Base-by-base conservation (phyloP, 2,797 vertebrate species). In the Numenius phaeopus region DNA sequence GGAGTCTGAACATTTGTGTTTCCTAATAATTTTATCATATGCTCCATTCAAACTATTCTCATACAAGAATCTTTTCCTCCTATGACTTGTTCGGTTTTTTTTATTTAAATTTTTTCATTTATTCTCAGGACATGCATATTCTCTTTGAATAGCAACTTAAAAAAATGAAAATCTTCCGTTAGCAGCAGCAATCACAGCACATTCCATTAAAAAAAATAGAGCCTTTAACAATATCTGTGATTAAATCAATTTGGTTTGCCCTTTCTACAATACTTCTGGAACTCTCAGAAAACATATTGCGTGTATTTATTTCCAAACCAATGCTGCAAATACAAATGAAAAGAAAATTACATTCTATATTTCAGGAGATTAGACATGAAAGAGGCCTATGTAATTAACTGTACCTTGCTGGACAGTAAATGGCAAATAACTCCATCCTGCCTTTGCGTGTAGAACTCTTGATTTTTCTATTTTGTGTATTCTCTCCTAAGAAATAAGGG, bases 161-260 rank as follows among this genome's bases (percentile, higher is more conserved):
- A 61, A 93, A 94, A 92, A 92, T 65, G 11, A 69, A 94, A 92
- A 81, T 81, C 65, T 69, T 77, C 76, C 87, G 66, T 72, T 86
- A 46, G 7, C 71, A 93, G 72, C 67, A 86, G 87, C 90, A 97
- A 96, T 94, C 95, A 86, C 79, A 76, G 82, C 32, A 57, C 71
- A 79, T 92, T 94, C 81, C 91, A 91, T 88, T 87, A 89, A 83
- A 85, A 90, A 90, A 90, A 54, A 44, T 24, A 37, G 21, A 81
- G 30, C 72, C 78, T 91, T 88, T 88, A 93, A 95, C 87, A 92
- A 42, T 88, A 96, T 67, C 90, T 96, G 79, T 54, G 81, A 93
- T 96, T 81, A 83, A 83, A 91, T 84, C 92, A 94, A 88, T 91
- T 46, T 85, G 62, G 49, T 95, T 97, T 97, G 95, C 96, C 96